Evolutionary conservation across 2,113 vertebrate genomes (phyloP).

Genomic region (Triplophysa siluroides): DNA sequence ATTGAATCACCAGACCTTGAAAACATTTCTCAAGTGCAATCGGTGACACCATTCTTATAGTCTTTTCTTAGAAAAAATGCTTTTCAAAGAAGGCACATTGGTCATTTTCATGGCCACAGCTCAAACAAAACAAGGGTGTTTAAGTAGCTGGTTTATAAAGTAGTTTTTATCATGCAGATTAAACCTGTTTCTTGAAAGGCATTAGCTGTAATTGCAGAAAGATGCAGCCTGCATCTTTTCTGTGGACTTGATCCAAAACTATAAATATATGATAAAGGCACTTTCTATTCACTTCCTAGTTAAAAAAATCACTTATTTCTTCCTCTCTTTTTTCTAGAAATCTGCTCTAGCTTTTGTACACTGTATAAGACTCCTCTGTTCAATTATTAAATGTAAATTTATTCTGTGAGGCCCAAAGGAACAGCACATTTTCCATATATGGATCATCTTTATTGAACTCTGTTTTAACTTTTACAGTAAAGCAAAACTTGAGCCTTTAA

Average conservation of each 20-base stretch:
- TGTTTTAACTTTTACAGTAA: neutral
- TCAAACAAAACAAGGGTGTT: slow-evolving; percentile 38
- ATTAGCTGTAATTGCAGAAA: neutral
- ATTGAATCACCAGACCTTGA: slow-evolving; percentile 38
- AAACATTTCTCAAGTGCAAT: slow-evolving; percentile 47
- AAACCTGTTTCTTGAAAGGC: slow-evolving; percentile 2
- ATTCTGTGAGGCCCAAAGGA: neutral
- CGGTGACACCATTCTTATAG: slow-evolving; percentile 37
- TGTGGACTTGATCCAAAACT: neutral
- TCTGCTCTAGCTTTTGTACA: neutral
- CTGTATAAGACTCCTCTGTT: neutral
- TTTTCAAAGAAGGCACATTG: slow-evolving; percentile 49
- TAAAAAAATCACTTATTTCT: neutral
- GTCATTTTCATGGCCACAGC: slow-evolving; percentile 44
- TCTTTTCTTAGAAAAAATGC: slow-evolving; percentile 23
- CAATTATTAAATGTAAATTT: neutral
- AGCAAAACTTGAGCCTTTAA: neutral
- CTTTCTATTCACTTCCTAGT: neutral
- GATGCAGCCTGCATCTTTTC: neutral
- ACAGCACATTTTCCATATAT: neutral
- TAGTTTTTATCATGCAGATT: slow-evolving; percentile 20
- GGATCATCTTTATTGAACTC: neutral
- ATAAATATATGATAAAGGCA: neutral
- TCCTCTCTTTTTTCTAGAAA: neutral
- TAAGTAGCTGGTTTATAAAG: slow-evolving; percentile 9